Base-by-base conservation (phyloP, 2,797 vertebrate genomes). In the Anguilla marmorata region DNA sequence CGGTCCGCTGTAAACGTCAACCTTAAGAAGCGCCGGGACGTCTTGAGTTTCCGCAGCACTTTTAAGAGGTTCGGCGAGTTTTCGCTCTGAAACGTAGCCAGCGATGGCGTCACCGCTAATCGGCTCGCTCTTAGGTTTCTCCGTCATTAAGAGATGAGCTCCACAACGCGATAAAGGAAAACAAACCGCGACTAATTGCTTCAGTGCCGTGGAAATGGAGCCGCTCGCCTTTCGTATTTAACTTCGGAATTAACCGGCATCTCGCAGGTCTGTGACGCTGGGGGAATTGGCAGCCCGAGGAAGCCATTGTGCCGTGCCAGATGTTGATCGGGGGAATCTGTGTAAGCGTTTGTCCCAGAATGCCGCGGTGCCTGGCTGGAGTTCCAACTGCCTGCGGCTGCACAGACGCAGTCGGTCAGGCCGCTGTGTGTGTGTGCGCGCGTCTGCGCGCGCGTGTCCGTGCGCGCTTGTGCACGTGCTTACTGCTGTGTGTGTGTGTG, bases 1-100 rank as follows among this genome's bases (percentile, higher is more conserved):
- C 86, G 91, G 91, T 90, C 88, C 86, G 88, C 89, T 88, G 63
- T 60, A 69, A 88, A 85, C 76, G 54, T 92, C 45, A 87, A 30
- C 21, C 52, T 85, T 33, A 56, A 84, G 87, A 7, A 89, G 72
- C 80, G 54, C 21, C 69, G 85, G n/a, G 82, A 72, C 84, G 85
- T 88, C 84, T 76, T 76, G 41, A 56, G 56, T 41, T 84, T 52
- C 54, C 74, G 41, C 82, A n/a, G 54, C 63, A 54, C 74, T 84
- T 87, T 87, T n/a, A 76, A 56, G 60, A 74, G 74, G 86, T 86
- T 74, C 45, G 54, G 37, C 41, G 30, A 37, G 88, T 52, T 83
- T 63, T 88, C 37, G 12, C 76, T 82, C 1, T 82, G 74, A 85
- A 60, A 11, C 63, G 86, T 41, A 74, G 52, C 2, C 24, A 60